Conservation (phyloP, 2,797 vertebrate genomes). For the Amblyraja radiata region DNA sequence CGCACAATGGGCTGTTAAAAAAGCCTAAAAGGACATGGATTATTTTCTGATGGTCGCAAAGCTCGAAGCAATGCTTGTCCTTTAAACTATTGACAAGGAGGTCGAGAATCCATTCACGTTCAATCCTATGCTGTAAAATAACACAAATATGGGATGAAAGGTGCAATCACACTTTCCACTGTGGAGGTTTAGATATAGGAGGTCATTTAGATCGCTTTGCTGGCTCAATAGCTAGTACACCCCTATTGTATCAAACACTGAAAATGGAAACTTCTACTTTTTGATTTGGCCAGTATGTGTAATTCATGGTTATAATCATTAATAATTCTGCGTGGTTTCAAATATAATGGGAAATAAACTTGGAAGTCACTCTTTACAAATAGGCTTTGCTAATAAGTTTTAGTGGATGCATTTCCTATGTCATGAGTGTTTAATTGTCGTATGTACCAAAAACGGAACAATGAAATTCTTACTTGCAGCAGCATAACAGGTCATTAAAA, state of each 20-base stretch:
- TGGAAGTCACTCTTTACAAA: not conserved
- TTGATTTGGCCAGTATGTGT: not conserved
- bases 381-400: not conserved
- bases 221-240: too few relatives aligned
- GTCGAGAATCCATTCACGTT: slow-evolving; percentile 76
- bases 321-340: not conserved
- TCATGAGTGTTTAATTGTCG: too few relatives aligned
- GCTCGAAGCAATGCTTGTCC: slow-evolving; percentile 72
- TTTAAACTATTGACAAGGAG: slow-evolving; percentile 75
- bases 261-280: not conserved
- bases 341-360: not conserved
- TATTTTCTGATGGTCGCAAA: slow-evolving; percentile 75
- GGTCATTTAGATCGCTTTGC: not conserved
- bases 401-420: not conserved
- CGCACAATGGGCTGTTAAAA: slow-evolving; percentile 74
- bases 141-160: not conserved
- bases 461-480: too few relatives aligned
- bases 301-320: not conserved
- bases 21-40: slow-evolving; percentile 76
- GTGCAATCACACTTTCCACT: not conserved
- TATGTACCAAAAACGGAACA: too few relatives aligned
- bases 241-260: not conserved
- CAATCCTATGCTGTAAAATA: slow-evolving; percentile 68
- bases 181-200: not conserved
- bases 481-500: too few relatives aligned